These are phyloP conservation scores for Centropristis striata DNA, from an alignment of 2,113 vertebrate species.

Conservation along the genomic window DNA sequence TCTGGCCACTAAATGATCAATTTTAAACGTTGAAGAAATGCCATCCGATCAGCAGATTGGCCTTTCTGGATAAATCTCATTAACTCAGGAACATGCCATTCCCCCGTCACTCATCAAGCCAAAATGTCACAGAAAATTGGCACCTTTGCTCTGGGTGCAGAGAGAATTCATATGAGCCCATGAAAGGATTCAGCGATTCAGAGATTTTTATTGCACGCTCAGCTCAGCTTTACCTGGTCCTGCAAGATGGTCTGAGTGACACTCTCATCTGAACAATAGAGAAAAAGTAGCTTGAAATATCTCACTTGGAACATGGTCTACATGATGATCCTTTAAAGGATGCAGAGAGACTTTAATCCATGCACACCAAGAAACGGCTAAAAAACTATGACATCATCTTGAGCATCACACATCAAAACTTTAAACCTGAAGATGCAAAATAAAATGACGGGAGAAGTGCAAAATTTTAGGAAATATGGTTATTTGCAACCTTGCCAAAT, in stretches of 20 bases:
- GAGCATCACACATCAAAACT: too few relatives aligned
- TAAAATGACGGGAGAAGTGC: too few relatives aligned
- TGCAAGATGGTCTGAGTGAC: too few relatives aligned
- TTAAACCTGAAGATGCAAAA: too few relatives aligned
- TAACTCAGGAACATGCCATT: constrained; percentile 71
- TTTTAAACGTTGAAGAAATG: constrained; percentile 65
- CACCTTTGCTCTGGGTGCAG: constrained; percentile 54
- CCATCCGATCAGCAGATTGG: constrained; percentile 73
- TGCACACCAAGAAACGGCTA: too few relatives aligned
- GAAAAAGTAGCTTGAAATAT: neutral
- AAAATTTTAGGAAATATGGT: too few relatives aligned
- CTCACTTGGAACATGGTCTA: too few relatives aligned
- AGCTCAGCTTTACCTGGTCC: neutral
- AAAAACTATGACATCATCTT: too few relatives aligned
- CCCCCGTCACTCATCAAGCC: constrained; percentile 64
- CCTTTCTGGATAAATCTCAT: constrained; percentile 82
- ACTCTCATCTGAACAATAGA: neutral
- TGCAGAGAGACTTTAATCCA: too few relatives aligned
- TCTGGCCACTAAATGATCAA: constrained; percentile 72
- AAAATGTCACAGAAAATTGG: constrained; percentile 75
- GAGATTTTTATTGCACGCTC: constrained; percentile 8
- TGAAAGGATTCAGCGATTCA: constrained; percentile 29
- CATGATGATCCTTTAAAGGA: too few relatives aligned
- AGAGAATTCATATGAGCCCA: constrained; percentile 48
- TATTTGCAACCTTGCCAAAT: too few relatives aligned